phyloP scores from a whole-genome alignment of 2,888 invertebrate species.

The Cartodere bifasciata region DNA sequence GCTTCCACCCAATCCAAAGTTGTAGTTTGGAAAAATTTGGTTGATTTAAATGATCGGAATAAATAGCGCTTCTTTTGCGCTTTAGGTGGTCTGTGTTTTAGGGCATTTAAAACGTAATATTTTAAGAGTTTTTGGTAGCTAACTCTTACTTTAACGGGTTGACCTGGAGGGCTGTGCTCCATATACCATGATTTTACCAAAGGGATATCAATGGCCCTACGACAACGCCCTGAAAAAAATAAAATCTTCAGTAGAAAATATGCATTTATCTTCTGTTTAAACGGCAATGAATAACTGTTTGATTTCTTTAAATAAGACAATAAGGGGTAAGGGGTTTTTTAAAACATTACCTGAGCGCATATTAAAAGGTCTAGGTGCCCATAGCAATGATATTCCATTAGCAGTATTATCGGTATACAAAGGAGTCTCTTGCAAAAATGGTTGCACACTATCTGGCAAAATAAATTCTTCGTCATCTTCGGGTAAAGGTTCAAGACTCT shows the following conservation, averaged over 20 bases:
- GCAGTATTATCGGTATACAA: slow-evolving; percentile 98
- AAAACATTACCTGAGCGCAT: slow-evolving; percentile 65
- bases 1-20: slow-evolving; percentile 99
- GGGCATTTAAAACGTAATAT: slow-evolving; percentile 93
- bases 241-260: background rate
- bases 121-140: slow-evolving; percentile 98
- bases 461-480: slow-evolving; percentile 93
- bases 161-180: slow-evolving; percentile 87
- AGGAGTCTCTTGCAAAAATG: slow-evolving; percentile 88
- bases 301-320: too few relatives aligned
- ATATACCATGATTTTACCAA: slow-evolving; percentile 96
- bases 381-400: slow-evolving; percentile 90
- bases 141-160: slow-evolving; percentile 97
- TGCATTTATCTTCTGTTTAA: background rate
- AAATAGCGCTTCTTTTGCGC: slow-evolving; percentile 97
- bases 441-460: slow-evolving; percentile 79
- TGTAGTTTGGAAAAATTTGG: slow-evolving; percentile 99
- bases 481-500: slow-evolving; percentile 69
- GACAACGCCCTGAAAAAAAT: slow-evolving; percentile 53
- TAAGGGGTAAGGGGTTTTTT: slow-evolving; percentile 1
- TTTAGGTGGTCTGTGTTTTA: slow-evolving; percentile 96
- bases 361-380: slow-evolving; percentile 98
- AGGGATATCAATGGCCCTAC: slow-evolving; percentile 94
- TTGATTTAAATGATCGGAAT: slow-evolving; percentile 98
- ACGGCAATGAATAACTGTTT: background rate